phyloP scores from a whole-genome alignment of 2,888 invertebrate genomes.

The Conus canariensis region DNA sequence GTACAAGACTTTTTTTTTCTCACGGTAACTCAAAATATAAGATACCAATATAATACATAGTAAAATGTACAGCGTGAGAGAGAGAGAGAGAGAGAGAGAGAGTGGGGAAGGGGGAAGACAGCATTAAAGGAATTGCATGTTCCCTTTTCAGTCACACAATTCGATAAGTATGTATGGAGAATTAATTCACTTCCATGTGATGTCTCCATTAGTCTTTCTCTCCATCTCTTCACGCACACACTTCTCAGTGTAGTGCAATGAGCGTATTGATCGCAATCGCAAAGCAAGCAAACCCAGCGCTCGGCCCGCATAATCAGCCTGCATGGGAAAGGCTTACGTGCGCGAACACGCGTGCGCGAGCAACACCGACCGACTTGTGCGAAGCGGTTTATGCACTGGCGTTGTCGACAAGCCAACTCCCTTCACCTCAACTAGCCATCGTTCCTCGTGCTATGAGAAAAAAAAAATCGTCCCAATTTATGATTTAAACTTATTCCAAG shows the following conservation, averaged over 20 bases:
- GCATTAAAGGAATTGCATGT: too few species aligned
- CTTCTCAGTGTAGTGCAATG: neutral
- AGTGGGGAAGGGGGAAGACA: too few species aligned
- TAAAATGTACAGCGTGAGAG: too few species aligned
- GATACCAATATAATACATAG: too few species aligned
- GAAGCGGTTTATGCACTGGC: neutral
- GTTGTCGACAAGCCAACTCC: neutral
- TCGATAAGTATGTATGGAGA: too few species aligned
- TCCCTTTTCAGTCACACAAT: too few species aligned
- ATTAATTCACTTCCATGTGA: too few species aligned
- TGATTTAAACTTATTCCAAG: neutral
- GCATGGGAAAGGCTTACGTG: constrained; percentile 19
- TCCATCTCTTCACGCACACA: neutral
- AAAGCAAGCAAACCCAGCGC: constrained; percentile 13
- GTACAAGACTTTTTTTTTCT: too few species aligned
- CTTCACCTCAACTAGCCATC: neutral
- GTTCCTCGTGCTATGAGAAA: neutral
- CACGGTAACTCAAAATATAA: too few species aligned
- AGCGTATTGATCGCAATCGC: constrained; percentile 21
- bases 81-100: too few species aligned
- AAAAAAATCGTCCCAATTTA: neutral
- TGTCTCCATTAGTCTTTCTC: neutral
- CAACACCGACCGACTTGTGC: constrained; percentile 7
- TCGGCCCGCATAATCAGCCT: constrained; percentile 13
- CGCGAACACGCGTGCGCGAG: constrained; percentile 41